Evolutionary conservation across 2,888 invertebrate genomes (phyloP).

Genomic region (Crocallis elinguaria): DNA sequence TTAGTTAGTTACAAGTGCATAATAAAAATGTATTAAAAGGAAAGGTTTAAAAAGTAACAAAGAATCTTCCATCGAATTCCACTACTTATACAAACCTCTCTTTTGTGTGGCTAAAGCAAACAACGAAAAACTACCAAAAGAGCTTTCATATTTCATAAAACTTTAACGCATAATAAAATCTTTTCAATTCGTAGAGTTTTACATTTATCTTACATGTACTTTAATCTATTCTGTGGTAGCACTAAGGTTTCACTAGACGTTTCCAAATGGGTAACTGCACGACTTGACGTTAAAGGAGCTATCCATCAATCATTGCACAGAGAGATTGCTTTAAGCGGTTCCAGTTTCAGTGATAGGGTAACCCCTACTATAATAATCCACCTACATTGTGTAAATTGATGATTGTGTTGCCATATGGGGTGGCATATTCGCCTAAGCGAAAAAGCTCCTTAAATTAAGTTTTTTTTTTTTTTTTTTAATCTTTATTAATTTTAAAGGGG

Average conservation of each 20-base stretch:
- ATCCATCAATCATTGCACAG: constrained; percentile 11
- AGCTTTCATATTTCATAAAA: constrained; percentile 5
- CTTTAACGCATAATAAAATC: background rate
- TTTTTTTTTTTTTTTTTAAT: too few relatives aligned
- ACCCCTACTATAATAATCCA: too few relatives aligned
- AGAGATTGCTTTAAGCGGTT: background rate
- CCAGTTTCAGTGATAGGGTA: background rate
- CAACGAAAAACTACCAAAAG: background rate
- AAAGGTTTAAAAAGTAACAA: too few relatives aligned
- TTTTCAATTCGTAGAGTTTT: background rate
- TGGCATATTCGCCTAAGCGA: too few relatives aligned
- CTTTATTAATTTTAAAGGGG: too few relatives aligned
- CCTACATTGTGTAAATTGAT: too few relatives aligned
- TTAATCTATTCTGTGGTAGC: too few relatives aligned
- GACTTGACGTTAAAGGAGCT: constrained; percentile 1
- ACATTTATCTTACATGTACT: constrained; percentile 14
- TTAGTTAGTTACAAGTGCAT: too few relatives aligned
- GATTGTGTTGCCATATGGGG: too few relatives aligned
- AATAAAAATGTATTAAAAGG: too few relatives aligned
- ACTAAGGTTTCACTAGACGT: background rate
- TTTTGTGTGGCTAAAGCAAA: background rate
- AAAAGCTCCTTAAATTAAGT: too few relatives aligned
- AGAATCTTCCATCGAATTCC: too few relatives aligned
- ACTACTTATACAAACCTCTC: background rate
- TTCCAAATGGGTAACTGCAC: constrained; percentile 4